phyloP scores from a whole-genome alignment of 2,113 vertebrate species.

The Sialia sialis region DNA sequence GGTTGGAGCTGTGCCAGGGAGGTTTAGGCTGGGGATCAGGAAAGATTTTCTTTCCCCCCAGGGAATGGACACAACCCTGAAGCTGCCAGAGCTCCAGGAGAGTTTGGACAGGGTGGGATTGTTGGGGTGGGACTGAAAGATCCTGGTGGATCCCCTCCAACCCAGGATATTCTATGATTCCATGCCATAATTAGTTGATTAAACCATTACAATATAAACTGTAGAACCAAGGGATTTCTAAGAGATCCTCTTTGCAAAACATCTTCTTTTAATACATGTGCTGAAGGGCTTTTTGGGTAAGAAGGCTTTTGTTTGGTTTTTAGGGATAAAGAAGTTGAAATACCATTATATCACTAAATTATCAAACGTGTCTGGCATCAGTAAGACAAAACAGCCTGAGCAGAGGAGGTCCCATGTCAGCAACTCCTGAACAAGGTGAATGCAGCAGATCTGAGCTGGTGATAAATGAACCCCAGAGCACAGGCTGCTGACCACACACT shows the following conservation, averaged over 20 bases:
- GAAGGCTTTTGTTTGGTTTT: background rate
- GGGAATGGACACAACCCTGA: background rate
- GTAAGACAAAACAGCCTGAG: background rate
- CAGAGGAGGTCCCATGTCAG: background rate
- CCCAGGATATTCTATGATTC: background rate
- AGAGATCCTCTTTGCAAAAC: background rate
- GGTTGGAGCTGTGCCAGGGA: background rate
- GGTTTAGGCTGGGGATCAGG: accelerated
- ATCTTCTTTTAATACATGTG: background rate
- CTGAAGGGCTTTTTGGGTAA: background rate
- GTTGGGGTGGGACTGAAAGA: background rate
- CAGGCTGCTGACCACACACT: background rate
- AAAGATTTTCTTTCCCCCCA: background rate
- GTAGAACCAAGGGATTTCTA: background rate
- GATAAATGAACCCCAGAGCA: background rate
- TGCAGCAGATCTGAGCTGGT: background rate
- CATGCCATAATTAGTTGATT: background rate
- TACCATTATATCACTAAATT: background rate
- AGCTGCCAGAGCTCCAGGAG: background rate
- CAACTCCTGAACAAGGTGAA: background rate
- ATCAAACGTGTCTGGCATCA: background rate
- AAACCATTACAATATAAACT: background rate
- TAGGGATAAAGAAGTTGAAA: background rate
- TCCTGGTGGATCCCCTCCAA: background rate
- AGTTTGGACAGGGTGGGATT: accelerated